Percentiles rank a stretch among this genome's conserved stretches.
Evolutionary conservation across 2,888 invertebrate species (phyloP).

Genomic region (Cancer borealis): DNA sequence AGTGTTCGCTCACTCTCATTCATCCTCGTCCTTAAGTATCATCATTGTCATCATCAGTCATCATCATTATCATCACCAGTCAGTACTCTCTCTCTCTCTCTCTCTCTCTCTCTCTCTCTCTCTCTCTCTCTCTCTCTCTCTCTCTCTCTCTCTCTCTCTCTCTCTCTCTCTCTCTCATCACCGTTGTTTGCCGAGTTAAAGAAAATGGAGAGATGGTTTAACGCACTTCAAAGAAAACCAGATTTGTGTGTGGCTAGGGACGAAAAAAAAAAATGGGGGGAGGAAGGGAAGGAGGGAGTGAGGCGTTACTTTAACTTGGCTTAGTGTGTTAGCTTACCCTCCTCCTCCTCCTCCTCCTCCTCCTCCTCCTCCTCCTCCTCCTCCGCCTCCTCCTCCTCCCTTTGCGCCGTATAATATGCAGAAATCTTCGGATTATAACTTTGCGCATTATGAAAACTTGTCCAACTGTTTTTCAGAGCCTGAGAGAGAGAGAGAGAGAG

Average conservation of each 20-base stretch:
- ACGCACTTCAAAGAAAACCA: not conserved
- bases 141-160: too few relatives aligned
- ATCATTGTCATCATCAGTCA: not conserved
- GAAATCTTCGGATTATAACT: slow-evolving; percentile 33
- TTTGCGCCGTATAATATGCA: slow-evolving; percentile 28
- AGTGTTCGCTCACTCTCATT: not conserved
- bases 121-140: too few relatives aligned
- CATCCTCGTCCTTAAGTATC: not conserved
- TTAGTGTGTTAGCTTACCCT: slow-evolving; percentile 23
- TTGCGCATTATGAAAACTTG: slow-evolving; percentile 27
- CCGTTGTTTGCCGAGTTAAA: not conserved
- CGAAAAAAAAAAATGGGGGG: not conserved
- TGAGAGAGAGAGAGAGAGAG: slow-evolving; percentile 42
- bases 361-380: slow-evolving; percentile 22
- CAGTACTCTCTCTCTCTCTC: too few relatives aligned
- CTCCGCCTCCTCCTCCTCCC: slow-evolving; percentile 48
- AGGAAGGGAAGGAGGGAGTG: not conserved
- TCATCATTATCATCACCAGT: not conserved
- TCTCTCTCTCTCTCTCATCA: not conserved
- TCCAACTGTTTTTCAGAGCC: slow-evolving; percentile 36
- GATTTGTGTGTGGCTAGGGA: not conserved
- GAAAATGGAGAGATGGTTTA: not conserved
- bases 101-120: too few relatives aligned
- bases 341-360: slow-evolving; percentile 23
- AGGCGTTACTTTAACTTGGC: slow-evolving; percentile 27